These are phyloP conservation scores for Trinorchestia longiramus DNA, from an alignment of 1,140 invertebrate genomes.

Conservation along the genomic window DNA sequence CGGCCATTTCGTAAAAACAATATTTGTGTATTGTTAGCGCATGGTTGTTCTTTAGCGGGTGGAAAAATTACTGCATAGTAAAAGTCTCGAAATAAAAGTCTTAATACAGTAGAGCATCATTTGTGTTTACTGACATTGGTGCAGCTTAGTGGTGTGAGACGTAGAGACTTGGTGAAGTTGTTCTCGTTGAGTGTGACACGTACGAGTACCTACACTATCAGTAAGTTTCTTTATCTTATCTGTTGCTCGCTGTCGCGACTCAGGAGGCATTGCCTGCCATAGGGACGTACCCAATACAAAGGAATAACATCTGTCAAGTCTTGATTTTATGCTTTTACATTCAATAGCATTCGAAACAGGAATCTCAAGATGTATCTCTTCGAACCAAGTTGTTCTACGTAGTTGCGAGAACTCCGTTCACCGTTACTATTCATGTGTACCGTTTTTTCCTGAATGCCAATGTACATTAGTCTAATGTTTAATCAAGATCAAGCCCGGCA, in stretches of 20 bases:
- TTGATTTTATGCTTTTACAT: background rate
- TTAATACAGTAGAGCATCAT: no score
- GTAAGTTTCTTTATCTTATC: background rate
- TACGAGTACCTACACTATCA: background rate
- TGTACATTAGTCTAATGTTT: background rate
- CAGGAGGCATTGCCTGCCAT: background rate
- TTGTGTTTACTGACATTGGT: no score
- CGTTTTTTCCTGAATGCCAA: no score
- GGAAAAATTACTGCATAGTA: no score
- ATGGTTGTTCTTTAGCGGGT: no score
- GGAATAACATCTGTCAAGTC: background rate
- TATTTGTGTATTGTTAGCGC: no score
- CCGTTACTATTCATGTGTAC: no score
- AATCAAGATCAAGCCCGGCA: background rate
- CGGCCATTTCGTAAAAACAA: no score
- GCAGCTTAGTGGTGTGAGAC: background rate
- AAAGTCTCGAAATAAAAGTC: no score
- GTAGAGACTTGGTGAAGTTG: background rate
- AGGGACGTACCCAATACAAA: background rate
- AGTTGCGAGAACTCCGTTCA: no score
- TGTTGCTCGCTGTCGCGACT: background rate
- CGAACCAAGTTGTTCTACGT: no score
- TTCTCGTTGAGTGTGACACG: background rate
- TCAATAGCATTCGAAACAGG: background rate
- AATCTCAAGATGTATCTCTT: no score